These are phyloP conservation scores for Drosophila triauraria DNA, from an alignment of 1,140 invertebrate species.

Conservation along the genomic window DNA sequence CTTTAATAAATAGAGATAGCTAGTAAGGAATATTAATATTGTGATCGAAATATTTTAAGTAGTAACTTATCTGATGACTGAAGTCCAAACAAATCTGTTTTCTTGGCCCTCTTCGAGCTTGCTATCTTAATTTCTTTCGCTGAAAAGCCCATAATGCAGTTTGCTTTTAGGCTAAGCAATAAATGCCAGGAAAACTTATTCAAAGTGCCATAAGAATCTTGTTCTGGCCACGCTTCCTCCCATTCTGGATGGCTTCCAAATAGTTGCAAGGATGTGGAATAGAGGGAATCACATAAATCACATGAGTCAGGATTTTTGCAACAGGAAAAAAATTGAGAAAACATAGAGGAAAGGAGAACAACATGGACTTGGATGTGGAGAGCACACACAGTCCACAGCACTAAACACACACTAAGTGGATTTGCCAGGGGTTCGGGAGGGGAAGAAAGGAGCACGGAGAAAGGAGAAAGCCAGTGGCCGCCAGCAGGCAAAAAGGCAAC, in stretches of 20 bases:
- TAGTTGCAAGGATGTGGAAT: conserved; percentile 35
- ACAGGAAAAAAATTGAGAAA: conserved; percentile 1
- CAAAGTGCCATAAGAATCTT: conserved; percentile 73
- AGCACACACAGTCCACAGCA: conserved; percentile 41
- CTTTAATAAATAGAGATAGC: not conserved
- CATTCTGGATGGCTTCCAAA: conserved; percentile 31
- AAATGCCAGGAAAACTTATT: conserved; percentile 76
- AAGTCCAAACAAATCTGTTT: conserved; percentile 16
- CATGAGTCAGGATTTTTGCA: conserved; percentile 67
- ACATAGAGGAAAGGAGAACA: not conserved
- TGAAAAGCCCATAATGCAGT: conserved; percentile 52
- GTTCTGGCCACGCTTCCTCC: conserved; percentile 5
- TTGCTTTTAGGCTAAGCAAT: conserved; percentile 62
- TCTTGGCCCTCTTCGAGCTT: not conserved
- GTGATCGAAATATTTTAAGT: not conserved
- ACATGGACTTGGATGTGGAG: conserved; percentile 22
- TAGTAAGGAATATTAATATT: not conserved
- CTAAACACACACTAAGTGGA: conserved; percentile 83
- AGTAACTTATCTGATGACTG: conserved; percentile 25
- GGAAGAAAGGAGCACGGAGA: conserved; percentile 3
- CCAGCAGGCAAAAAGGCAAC: conserved; percentile 43
- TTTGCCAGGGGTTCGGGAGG: conserved; percentile 34
- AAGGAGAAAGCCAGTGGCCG: conserved; percentile 19
- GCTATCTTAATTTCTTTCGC: not conserved
- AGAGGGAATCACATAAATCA: conserved; percentile 67